phyloP scores from a whole-genome alignment of 2,797 vertebrate genomes.

The Aratinga solstitialis region DNA sequence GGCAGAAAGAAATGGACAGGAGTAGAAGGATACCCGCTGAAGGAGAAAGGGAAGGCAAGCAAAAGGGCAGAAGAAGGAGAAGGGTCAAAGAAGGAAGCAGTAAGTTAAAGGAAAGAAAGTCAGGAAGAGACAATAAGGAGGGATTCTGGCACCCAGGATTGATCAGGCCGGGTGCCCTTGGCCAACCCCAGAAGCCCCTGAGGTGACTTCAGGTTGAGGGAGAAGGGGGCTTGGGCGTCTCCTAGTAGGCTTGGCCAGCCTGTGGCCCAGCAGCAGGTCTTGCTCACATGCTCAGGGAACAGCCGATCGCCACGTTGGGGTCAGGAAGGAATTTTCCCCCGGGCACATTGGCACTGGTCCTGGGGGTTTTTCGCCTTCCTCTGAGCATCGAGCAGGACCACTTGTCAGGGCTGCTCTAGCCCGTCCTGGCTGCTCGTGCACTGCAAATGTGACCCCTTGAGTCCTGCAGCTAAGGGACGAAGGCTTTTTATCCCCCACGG shows the following conservation, averaged over 20 bases:
- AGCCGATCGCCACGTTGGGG: too few relatives aligned
- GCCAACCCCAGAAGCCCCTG: neutral
- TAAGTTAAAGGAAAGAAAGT: neutral
- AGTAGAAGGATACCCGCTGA: too few relatives aligned
- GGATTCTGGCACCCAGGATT: neutral
- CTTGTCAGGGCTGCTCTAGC: neutral
- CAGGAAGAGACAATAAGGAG: too few relatives aligned
- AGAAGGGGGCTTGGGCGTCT: too few relatives aligned
- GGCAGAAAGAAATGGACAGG: too few relatives aligned
- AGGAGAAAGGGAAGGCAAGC: neutral
- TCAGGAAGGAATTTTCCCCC: neutral
- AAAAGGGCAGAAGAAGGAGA: neutral
- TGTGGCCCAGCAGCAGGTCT: too few relatives aligned
- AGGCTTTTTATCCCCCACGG: too few relatives aligned
- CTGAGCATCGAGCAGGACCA: neutral
- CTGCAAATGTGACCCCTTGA: too few relatives aligned
- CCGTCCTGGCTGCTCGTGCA: neutral
- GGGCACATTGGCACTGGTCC: neutral
- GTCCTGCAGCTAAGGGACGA: too few relatives aligned
- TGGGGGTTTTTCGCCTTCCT: neutral
- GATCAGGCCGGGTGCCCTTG: neutral
- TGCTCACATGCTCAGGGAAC: too few relatives aligned
- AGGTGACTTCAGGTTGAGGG: too few relatives aligned
- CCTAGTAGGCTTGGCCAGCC: too few relatives aligned
- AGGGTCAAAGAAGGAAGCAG: neutral